Evolutionary conservation across 2,797 vertebrate genomes (phyloP).

Genomic region (Propithecus deckenii): DNA sequence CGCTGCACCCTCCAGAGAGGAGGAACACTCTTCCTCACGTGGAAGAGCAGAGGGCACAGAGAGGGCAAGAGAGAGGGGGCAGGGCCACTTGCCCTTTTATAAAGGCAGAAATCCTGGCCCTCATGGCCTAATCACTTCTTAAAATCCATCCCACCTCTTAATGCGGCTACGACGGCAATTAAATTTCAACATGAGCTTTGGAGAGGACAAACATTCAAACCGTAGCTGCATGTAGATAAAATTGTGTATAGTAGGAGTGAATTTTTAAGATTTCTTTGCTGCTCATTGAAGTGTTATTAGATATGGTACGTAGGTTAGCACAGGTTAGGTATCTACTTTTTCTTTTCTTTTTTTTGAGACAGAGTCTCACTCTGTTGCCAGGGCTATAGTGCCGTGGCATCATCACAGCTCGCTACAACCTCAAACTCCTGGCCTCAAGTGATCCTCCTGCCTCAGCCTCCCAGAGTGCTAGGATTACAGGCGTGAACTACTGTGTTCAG

Average conservation of each 20-base stretch:
- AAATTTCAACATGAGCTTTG: not conserved
- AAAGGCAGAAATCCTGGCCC: too few relatives aligned
- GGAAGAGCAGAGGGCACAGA: not conserved
- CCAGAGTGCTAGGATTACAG: not conserved
- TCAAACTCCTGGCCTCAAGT: not conserved
- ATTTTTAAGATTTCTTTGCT: not conserved
- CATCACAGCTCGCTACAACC: not conserved
- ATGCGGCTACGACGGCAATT: not conserved
- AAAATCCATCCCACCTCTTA: not conserved
- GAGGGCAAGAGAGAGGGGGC: not conserved
- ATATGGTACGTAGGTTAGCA: not conserved
- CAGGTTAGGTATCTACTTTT: not conserved
- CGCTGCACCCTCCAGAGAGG: not conserved
- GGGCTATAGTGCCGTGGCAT: not conserved
- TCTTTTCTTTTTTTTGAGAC: not conserved
- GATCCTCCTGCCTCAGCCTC: not conserved
- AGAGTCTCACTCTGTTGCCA: not conserved
- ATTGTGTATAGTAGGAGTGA: not conserved
- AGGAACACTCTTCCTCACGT: not conserved
- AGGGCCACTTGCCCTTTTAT: not conserved
- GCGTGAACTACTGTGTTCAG: not conserved
- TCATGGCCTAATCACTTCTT: too few relatives aligned
- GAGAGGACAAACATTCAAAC: not conserved
- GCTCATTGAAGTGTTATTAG: not conserved
- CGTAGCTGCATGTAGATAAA: not conserved